Base-by-base conservation (phyloP, 2,797 vertebrate genomes). In the Coregonus sp. region DNA sequence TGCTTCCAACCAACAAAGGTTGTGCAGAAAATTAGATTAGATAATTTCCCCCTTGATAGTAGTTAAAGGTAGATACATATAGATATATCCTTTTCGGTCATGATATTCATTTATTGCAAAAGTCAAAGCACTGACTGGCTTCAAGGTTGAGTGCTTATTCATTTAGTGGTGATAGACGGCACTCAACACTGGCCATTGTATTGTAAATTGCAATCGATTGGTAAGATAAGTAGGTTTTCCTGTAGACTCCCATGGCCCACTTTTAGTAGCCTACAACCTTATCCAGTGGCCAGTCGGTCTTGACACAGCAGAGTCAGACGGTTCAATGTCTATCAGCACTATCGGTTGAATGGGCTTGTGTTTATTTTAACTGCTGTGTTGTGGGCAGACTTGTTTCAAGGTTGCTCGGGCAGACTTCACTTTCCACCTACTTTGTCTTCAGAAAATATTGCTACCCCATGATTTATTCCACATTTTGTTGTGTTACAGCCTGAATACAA, bases 281-380 rank as follows among this genome's bases (percentile, higher is more conserved):
- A 37, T 61, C 54, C 31, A 67, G 65, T 63, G 25, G 33, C 33
- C 47, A 16, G 74, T 67, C 15, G 51, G 18, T 59, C 68, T 74
- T 86, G 80, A 89, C 81, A 77, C 74, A 82, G 68, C 11, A 40
- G 40, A 73, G 80, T 83, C 75, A 11, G 68, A 76, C 70, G 72
- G 86, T 84, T 86, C 81, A 73, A 51, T 73, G 74, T 78, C 78
- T 83, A 75, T 71, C 69, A 78, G 56, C 54, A 52, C 40, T 69
- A 40, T 4, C 33, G 76, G 68, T 40, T 47, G 18, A 75, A 61
- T 20, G 40, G 71, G 73, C 33, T 54, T 88, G 87, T 90, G 85
- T 89, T 78, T 84, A 69, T 90, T 91, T 88, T 83, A 90, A 81
- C 67, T 82, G 31, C 73, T 12, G 86, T 16, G 51, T 50, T 74